These are phyloP conservation scores for Cremastinae sp. DNA, from an alignment of 2,888 invertebrate genomes.

Conservation along the genomic window DNA sequence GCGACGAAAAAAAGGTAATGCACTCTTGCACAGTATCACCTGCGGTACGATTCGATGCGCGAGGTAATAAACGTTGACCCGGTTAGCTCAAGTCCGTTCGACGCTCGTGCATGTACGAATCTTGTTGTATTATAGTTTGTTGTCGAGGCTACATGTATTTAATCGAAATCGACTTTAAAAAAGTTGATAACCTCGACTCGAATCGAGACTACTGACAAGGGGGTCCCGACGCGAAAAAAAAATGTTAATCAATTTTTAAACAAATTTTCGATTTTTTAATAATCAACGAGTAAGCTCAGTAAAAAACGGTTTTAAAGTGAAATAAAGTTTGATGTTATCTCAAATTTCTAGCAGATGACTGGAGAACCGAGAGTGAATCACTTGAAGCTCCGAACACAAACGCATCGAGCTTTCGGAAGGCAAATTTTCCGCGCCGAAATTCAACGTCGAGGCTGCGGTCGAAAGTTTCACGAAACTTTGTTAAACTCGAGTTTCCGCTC, in stretches of 20 bases:
- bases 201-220: constrained; percentile 69
- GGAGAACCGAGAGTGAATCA: constrained; percentile 9
- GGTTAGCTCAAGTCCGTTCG: constrained; percentile 49
- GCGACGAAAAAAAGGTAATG: constrained; percentile 29
- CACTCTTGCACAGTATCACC: constrained; percentile 32
- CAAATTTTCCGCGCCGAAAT: background rate
- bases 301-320: no score
- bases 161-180: constrained; percentile 45
- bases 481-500: no score
- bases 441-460: background rate
- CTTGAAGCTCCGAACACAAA: constrained; percentile 56
- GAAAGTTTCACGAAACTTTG: background rate
- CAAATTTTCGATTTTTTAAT: no score
- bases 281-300: no score
- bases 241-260: no score
- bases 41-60: constrained; percentile 41
- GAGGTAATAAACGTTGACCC: constrained; percentile 61
- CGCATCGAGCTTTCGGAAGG: no score
- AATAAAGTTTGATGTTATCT: no score
- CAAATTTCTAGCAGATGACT: no score
- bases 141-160: constrained; percentile 1
- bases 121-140: constrained; percentile 41
- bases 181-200: constrained; percentile 69
- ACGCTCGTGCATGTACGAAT: constrained; percentile 8
- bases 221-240: no score